Conservation (phyloP, 2,888 invertebrate species). For the Halictus ligatus region DNA sequence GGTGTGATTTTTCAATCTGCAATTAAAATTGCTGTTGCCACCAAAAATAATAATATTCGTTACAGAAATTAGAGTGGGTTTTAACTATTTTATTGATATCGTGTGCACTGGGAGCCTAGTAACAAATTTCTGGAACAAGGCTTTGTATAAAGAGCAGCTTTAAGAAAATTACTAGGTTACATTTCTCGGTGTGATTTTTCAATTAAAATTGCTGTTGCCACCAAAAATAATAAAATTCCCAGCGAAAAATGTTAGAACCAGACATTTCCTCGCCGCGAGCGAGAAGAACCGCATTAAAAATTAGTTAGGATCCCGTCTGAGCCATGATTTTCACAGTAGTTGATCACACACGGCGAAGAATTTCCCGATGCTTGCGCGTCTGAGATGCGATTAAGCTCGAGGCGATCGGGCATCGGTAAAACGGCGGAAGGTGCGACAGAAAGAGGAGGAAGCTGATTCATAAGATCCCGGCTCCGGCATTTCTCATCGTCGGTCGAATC, state of each 20-base stretch:
- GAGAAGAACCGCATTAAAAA: neutral
- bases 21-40: neutral
- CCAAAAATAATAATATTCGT: too few relatives aligned
- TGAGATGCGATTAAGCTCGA: slow-evolving; percentile 18
- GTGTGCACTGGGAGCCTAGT: neutral
- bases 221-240: neutral
- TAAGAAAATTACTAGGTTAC: neutral
- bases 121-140: neutral
- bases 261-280: neutral
- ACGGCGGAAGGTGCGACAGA: slow-evolving; percentile 10
- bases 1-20: neutral
- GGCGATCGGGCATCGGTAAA: neutral
- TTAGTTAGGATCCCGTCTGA: neutral
- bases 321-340: neutral
- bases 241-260: neutral
- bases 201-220: neutral
- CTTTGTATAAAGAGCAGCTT: neutral
- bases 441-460: slow-evolving; percentile 14
- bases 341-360: neutral
- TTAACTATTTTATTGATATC: too few relatives aligned
- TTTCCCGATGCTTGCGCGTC: neutral
- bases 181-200: neutral
- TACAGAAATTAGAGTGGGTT: too few relatives aligned
- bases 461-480: slow-evolving; percentile 27
- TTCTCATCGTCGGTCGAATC: slow-evolving; percentile 60